Base-by-base conservation (phyloP, 1,140 invertebrate genomes). In the Drosophila hydei region DNA sequence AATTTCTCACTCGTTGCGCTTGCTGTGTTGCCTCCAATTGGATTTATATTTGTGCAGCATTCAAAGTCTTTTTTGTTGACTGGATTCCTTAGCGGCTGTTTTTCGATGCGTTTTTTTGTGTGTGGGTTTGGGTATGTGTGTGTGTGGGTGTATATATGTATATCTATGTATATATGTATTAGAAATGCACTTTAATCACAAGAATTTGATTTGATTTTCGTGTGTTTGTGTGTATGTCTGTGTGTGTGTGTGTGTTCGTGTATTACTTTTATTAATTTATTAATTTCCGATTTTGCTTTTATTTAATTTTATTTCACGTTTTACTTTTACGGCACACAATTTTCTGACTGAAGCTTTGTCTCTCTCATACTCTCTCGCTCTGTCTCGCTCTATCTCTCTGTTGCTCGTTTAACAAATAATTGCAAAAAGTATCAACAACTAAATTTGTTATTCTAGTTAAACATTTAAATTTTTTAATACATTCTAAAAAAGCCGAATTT, bases 131-230 rank as follows among this genome's bases (percentile, higher is more conserved):
- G 75, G 25, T 58, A 40, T 64, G 18, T 52, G 52, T 71, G 72
- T 58, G 11, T 9, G 8, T 30, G 25, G 67, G 58, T 72, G 51
- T 72, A 23, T 67, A 52, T 59, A 59, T 72, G 14, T 72, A 59
- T 72, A 47, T 51, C 18, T 58, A 64, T 72, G 45, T 61, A 27
- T 73, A 69, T 85, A 83, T 77, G 72, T 89, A 68, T 80, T 90
- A 87, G 87, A 90, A 90, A 90, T 90, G 87, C 87, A 90, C 87
- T 90, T 90, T 90, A 90, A 90, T 90, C 87, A 90, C 87, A 90
- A 90, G 78, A 90, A 87, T 87, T 90, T 69, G 76, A 81, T 79
- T 85, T 89, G 52, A 61, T 75, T 75, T 67, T 48, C 58, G 23
- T 56, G 42, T 64, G 23, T 56, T 7, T 54, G 18, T 67, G 19